phyloP scores from a whole-genome alignment of 2,113 vertebrate species.

The Falco punctatus region DNA sequence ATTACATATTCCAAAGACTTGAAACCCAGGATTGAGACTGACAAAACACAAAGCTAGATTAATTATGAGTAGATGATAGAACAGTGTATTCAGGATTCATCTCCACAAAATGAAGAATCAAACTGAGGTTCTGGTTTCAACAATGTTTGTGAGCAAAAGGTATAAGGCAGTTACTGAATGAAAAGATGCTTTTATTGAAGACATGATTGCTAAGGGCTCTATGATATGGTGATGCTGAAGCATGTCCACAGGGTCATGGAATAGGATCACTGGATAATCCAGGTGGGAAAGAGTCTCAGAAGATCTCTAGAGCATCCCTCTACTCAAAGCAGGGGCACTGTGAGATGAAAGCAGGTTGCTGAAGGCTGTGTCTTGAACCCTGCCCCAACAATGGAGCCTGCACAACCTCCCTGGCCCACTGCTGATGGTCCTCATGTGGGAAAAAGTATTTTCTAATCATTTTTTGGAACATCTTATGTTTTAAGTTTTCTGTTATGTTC shows the following conservation, averaged over 20 bases:
- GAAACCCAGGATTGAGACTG: not conserved
- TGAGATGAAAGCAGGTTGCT: not conserved
- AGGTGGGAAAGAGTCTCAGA: not conserved
- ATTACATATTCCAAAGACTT: not conserved
- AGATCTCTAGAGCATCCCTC: not conserved
- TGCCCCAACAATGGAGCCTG: not conserved
- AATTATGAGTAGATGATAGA: not conserved
- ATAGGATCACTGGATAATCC: not conserved
- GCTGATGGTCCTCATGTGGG: fast-evolving
- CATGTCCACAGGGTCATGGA: not conserved
- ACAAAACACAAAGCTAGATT: not conserved
- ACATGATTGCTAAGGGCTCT: not conserved
- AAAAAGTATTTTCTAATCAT: not conserved
- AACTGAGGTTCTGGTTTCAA: not conserved
- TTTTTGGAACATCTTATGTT: not conserved
- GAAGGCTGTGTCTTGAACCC: not conserved
- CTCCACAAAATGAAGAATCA: not conserved
- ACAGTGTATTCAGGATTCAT: not conserved
- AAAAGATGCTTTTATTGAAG: not conserved
- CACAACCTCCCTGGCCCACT: not conserved
- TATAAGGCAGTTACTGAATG: not conserved
- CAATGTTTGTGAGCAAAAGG: not conserved
- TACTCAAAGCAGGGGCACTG: not conserved
- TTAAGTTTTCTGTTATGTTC: not conserved
- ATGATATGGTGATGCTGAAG: not conserved